phyloP scores from a whole-genome alignment of 1,140 invertebrate genomes.

The Acromyrmex charruanus region DNA sequence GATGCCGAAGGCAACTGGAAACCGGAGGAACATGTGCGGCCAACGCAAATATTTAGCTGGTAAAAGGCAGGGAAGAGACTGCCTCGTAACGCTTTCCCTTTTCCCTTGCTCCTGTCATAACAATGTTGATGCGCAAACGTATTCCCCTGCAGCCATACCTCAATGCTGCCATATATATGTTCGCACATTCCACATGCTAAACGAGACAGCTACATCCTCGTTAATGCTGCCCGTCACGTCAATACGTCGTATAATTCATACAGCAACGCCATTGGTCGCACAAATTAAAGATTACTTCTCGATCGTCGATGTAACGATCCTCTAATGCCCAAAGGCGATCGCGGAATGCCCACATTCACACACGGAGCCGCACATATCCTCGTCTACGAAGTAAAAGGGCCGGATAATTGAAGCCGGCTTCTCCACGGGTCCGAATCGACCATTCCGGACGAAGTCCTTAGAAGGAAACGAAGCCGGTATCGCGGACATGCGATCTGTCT shows the following conservation, averaged over 20 bases:
- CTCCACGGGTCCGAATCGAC: slow-evolving; percentile 63
- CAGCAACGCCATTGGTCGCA: not conserved
- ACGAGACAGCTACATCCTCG: slow-evolving; percentile 15
- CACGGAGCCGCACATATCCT: not conserved
- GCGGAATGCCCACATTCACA: not conserved
- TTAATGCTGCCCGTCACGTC: slow-evolving; percentile 12
- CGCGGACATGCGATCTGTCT: slow-evolving; percentile 77
- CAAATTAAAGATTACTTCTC: slow-evolving; percentile 14
- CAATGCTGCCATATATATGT: not conserved
- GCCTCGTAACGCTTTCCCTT: slow-evolving; percentile 61
- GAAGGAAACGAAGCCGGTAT: slow-evolving; percentile 75
- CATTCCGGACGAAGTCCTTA: slow-evolving; percentile 73
- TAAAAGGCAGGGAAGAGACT: slow-evolving; percentile 35
- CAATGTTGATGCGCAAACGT: slow-evolving; percentile 49
- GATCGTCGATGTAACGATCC: slow-evolving; percentile 35
- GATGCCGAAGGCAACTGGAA: slow-evolving; percentile 63
- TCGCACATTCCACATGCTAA: not conserved
- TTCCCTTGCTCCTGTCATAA: slow-evolving; percentile 48
- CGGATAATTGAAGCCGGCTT: slow-evolving; percentile 74
- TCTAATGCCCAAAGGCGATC: slow-evolving; percentile 4
- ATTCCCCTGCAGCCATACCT: not conserved
- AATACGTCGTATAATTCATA: not conserved
- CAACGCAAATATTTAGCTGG: slow-evolving; percentile 72
- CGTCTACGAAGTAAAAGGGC: slow-evolving; percentile 61
- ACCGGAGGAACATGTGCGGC: slow-evolving; percentile 64